Base-by-base conservation (phyloP, 2,888 invertebrate species). In the Ophion ellenae region DNA sequence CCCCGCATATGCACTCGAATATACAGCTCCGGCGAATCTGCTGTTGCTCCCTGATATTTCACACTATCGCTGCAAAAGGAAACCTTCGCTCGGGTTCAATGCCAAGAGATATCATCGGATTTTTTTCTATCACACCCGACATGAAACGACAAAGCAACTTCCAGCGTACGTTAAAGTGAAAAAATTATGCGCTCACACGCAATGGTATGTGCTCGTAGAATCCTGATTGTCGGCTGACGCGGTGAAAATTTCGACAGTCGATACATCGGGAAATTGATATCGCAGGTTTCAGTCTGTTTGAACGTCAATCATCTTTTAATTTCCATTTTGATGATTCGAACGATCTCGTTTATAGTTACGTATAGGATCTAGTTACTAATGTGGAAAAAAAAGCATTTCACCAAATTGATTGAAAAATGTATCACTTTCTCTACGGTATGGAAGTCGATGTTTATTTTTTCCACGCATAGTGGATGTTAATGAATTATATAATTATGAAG, bases 1-100 rank as follows among this genome's bases (percentile, higher is more conserved):
- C 20, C 10, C 32, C 17, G 28, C 28, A 24, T 6, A 75, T 63
- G 32, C 32, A n/a, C 9, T 32, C 17, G 64, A 64, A 47, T 36
- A 7, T 45, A 32, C 32, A 32, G 53, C n/a, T 69, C 24, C 57
- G 2, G 59, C 28, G 28, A 77, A 69, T 20, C 14, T 57, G 24
- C 66, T 73, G 17, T 59, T 40, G 20, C 40, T 24, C 40, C 76
- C 70, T 57, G 76, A 76, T 59, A 59, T 63, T 81, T 70, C 47
- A 28, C 47, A 17, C 20, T 77, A 63, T 74, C 63, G 45, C 24
- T 45, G 61, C 28, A 28, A 17, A 17, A 9, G 24, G 70, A 32
- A 53, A 53, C 53, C 53, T 28, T 10, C 28, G 24, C 32, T 53
- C 28, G 53, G 17, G 28, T 70, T 32, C 17, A 32, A 20, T 17